A percentile compares a stretch with the other conserved stretches of the same genome.
These are phyloP conservation scores for Entomobrya proxima DNA, from an alignment of 2,888 invertebrate species.

Conservation along the genomic window DNA sequence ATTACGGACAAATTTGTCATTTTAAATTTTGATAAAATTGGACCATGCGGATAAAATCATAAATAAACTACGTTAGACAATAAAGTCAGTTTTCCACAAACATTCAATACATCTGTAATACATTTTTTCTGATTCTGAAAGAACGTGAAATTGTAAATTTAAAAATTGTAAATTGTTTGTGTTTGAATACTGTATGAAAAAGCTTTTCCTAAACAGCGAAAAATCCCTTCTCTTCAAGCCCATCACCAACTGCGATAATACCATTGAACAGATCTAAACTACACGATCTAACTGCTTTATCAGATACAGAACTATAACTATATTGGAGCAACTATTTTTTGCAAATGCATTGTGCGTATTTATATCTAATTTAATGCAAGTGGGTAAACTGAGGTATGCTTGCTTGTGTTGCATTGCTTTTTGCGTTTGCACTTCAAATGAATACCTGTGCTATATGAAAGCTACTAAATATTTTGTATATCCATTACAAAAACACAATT, in stretches of 20 bases:
- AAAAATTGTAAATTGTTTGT: no score
- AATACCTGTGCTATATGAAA: neutral
- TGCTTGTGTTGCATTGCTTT: neutral
- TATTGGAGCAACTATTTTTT: neutral
- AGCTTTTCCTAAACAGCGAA: no score
- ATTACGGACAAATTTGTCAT: neutral
- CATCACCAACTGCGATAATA: neutral
- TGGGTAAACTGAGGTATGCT: neutral
- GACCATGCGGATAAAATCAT: no score
- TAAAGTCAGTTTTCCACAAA: no score
- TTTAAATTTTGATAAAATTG: neutral
- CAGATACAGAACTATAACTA: neutral
- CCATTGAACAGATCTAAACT: neutral
- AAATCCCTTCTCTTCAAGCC: neutral
- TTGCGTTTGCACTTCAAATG: neutral
- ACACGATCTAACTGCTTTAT: neutral
- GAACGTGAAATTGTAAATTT: neutral
- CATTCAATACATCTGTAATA: no score
- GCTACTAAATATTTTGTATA: conserved; percentile 58
- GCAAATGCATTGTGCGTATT: neutral
- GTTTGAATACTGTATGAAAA: neutral
- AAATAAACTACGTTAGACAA: no score
- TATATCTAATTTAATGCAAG: neutral
- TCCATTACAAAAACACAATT: conserved; percentile 66
- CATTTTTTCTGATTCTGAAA: neutral